These are phyloP conservation scores for Oncorhynchus nerka DNA, from an alignment of 2,113 vertebrate species.

Conservation along the genomic window DNA sequence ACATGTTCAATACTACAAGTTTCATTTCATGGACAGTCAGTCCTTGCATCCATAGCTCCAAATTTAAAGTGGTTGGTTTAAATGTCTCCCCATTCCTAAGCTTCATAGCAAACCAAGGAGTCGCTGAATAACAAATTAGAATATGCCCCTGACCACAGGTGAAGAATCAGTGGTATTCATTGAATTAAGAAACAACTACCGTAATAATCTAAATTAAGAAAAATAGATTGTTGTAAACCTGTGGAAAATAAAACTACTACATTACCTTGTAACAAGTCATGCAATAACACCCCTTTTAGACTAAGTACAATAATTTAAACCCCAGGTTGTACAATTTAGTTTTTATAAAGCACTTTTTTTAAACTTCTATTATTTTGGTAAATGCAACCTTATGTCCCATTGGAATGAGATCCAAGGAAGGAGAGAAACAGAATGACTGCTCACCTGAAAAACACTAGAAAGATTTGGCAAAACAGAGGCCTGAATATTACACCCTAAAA, in stretches of 20 bases:
- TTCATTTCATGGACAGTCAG: too few relatives aligned
- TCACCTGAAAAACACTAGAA: background rate
- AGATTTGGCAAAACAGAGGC: conserved; percentile 35
- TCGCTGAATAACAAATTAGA: too few relatives aligned
- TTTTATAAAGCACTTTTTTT: conserved; percentile 9
- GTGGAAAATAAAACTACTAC: too few relatives aligned
- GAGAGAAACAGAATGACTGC: conserved; percentile 42
- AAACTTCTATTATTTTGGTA: conserved; percentile 35
- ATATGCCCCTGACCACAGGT: too few relatives aligned
- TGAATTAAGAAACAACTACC: too few relatives aligned
- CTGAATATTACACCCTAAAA: conserved; percentile 34
- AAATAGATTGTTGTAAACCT: too few relatives aligned
- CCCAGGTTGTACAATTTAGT: conserved; percentile 37
- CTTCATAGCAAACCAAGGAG: too few relatives aligned
- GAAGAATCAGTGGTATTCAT: too few relatives aligned
- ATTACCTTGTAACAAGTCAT: background rate
- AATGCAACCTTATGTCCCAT: conserved; percentile 63
- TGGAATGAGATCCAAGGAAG: conserved; percentile 51
- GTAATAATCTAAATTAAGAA: conserved; percentile 11
- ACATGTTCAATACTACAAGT: too few relatives aligned
- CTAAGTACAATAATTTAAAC: conserved; percentile 5
- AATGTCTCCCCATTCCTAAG: too few relatives aligned
- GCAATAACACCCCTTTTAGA: conserved; percentile 34
- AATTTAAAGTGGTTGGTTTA: too few relatives aligned
- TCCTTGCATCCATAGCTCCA: too few relatives aligned